Evolutionary conservation across 2,113 vertebrate species (phyloP).

Genomic region (Oreotrochilus melanogaster): DNA sequence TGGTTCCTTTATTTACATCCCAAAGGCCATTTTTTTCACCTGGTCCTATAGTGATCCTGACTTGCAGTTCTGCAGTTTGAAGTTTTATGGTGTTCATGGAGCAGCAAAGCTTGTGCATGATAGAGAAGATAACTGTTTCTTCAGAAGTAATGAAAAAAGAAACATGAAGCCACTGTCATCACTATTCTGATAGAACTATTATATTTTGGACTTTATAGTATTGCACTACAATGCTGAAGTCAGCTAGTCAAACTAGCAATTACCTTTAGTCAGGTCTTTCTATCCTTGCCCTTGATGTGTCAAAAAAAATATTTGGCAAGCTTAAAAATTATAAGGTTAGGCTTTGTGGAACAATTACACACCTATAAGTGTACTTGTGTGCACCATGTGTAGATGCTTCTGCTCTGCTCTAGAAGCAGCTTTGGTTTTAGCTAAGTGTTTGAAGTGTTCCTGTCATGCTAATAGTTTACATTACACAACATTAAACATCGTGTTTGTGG

Average conservation of each 20-base stretch:
- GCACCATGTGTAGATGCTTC: neutral
- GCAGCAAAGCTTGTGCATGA: neutral
- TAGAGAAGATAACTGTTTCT: neutral
- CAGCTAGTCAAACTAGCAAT: neutral
- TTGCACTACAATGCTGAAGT: neutral
- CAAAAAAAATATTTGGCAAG: constrained; percentile 4
- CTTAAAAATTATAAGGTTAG: neutral
- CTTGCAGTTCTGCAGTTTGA: too few species aligned
- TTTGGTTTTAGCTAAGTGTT: neutral
- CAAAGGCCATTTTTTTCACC: too few species aligned
- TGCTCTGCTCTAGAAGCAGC: neutral
- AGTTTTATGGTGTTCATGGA: too few species aligned
- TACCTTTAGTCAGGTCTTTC: neutral
- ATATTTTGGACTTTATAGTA: neutral
- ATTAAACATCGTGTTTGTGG: neutral
- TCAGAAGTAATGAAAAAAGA: neutral
- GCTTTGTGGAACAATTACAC: neutral
- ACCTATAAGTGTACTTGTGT: neutral
- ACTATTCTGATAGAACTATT: neutral
- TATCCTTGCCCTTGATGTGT: neutral
- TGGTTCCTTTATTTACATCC: too few species aligned
- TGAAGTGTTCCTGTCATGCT: neutral
- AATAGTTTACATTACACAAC: rapidly evolving
- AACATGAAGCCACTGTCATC: neutral
- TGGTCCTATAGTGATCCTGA: too few species aligned